These are phyloP conservation scores for Anorthoa munda DNA, from an alignment of 2,888 invertebrate genomes.

Conservation along the genomic window DNA sequence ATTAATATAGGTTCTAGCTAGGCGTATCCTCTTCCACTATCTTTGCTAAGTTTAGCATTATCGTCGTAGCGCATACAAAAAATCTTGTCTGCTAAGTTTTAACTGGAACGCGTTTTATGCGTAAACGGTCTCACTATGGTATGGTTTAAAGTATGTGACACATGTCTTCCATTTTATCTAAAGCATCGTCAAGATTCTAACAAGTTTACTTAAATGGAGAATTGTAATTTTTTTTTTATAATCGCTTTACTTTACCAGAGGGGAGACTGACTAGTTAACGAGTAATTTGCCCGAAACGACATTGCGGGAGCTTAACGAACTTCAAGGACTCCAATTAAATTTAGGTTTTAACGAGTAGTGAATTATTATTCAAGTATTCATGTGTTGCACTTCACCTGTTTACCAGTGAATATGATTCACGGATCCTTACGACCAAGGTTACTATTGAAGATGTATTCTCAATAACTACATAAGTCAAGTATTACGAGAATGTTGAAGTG, in stretches of 20 bases:
- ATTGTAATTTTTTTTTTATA: constrained; percentile 51
- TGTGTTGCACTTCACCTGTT: constrained; percentile 47
- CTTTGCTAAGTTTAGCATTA: constrained; percentile 15
- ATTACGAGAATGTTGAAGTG: constrained; percentile 65
- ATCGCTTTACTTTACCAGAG: constrained; percentile 35
- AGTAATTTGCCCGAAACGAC: constrained; percentile 43
- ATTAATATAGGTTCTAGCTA: constrained; percentile 9
- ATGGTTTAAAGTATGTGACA: constrained; percentile 36
- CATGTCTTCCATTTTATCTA: constrained; percentile 39
- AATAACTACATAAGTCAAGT: constrained; percentile 46
- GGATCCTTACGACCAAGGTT: constrained; percentile 70
- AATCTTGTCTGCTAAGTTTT: constrained; percentile 11
- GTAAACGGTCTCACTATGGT: constrained; percentile 16
- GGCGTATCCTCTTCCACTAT: constrained; percentile 20
- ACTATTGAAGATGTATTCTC: constrained; percentile 63
- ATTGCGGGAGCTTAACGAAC: constrained; percentile 39
- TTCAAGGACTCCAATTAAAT: constrained; percentile 45
- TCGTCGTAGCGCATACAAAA: constrained; percentile 26
- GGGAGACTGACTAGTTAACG: constrained; percentile 20
- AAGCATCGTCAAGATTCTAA: constrained; percentile 38
- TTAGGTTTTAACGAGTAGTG: constrained; percentile 22
- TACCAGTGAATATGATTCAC: constrained; percentile 48
- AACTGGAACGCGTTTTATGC: constrained; percentile 29
- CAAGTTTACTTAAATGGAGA: constrained; percentile 46
- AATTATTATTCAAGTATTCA: constrained; percentile 20